Conservation (phyloP, 2,797 vertebrate species). For the Pangasius sanitwongsei region DNA sequence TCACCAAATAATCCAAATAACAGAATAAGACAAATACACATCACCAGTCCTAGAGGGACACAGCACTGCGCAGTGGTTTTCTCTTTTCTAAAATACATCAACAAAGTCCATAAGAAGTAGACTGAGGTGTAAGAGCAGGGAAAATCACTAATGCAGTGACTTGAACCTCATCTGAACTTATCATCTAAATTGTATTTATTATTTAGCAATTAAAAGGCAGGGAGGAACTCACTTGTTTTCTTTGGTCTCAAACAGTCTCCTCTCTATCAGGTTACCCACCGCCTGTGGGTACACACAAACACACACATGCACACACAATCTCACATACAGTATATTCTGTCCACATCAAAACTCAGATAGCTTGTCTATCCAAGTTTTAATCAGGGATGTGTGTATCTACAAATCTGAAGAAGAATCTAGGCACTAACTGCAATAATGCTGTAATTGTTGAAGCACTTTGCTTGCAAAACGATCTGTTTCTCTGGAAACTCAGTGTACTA, state of each 20-base stretch:
- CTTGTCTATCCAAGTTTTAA: too few relatives aligned
- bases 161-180: neutral
- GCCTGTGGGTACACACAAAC: conserved; percentile 71
- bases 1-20: too few relatives aligned
- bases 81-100: neutral
- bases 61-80: neutral
- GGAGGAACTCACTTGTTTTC: conserved; percentile 87
- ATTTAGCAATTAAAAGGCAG: neutral
- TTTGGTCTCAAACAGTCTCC: conserved; percentile 86
- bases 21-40: neutral
- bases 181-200: neutral
- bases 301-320: neutral
- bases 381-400: neutral
- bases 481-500: neutral
- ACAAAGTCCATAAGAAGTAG: neutral
- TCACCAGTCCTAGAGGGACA: neutral
- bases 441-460: neutral
- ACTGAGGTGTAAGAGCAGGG: neutral
- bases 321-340: neutral
- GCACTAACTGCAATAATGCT: neutral
- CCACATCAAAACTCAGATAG: neutral
- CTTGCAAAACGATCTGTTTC: neutral
- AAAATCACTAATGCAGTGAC: neutral
- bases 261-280: conserved; percentile 87
- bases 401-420: neutral